Evolutionary conservation across 2,113 vertebrate species (phyloP), one percentile per base, ranked within the genome.

Genomic region (Pao palembangensis): DNA sequence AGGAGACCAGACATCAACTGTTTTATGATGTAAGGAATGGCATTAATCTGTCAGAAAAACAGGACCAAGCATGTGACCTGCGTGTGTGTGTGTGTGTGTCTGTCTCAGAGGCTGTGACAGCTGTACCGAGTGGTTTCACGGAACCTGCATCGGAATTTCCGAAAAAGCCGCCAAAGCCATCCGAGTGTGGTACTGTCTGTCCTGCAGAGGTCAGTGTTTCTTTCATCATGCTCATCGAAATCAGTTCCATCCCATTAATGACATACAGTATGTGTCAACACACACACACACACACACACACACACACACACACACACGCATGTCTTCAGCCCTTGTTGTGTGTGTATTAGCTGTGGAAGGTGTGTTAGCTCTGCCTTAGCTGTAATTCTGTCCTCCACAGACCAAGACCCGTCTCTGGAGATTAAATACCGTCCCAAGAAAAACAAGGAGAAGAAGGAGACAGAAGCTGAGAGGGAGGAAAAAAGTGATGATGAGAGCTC

Each of bases 41-140:
- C 3, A 8, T n/a, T 6, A 4, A 19, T 34, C 42, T 65, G 19
- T 41, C 14, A 0, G 1, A 1, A 0, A 55, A 44, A 18, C 20
- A 47, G 6, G 12, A 18, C 10, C 16, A 12, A 7, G n/a, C 3
- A 50, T 28, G 43, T 51, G 10, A 73, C 51, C 66, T 21, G 2
- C 21, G 3, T 38, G 25, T 18, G 38, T 55, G 25, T 64, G 2
- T 23, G 13, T 53, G 8, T n/a, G 25, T 58, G 18, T 49, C n/a
- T 51, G 50, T 55, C 53, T 44, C 85, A 96, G 94, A 46, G 94
- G 94, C 8, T 96, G 94, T 55, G 94, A 96, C 78, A 91, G 92
- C 61, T 96, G 94, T 76, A 91, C 93, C 1, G 94, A 96, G 78
- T 96, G 94, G 94, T 96, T 95, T 60, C 94, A 96, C 66, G 94